These are phyloP conservation scores for Gavialis gangeticus DNA, from an alignment of 2,113 vertebrate species.

Conservation along the genomic window DNA sequence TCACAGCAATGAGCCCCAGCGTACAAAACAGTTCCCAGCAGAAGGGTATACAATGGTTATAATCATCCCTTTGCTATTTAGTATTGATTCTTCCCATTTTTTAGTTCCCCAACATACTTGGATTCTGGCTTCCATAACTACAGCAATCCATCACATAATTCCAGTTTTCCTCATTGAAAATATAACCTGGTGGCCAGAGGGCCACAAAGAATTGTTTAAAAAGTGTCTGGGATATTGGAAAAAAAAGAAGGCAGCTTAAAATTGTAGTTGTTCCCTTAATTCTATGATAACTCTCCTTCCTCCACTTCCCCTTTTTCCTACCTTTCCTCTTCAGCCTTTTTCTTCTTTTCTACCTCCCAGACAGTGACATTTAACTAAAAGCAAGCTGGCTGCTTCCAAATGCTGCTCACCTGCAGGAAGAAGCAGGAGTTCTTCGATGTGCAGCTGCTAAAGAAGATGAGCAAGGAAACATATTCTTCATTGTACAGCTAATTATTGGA, in stretches of 20 bases:
- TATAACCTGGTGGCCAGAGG: neutral
- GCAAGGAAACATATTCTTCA: neutral
- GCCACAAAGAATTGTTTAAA: neutral
- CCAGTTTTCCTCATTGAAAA: neutral
- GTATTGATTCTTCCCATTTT: neutral
- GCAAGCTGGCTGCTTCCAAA: neutral
- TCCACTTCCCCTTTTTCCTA: neutral
- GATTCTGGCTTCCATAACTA: neutral
- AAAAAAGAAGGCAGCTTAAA: neutral
- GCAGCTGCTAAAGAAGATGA: neutral
- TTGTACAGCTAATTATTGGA: neutral
- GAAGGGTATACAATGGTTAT: neutral
- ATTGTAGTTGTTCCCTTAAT: neutral
- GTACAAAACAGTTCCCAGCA: neutral
- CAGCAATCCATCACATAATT: neutral
- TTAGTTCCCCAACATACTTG: neutral
- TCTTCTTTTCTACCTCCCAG: rapidly evolving
- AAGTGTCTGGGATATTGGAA: neutral
- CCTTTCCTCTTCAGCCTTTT: neutral
- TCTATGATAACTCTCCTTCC: neutral
- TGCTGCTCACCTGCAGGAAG: neutral
- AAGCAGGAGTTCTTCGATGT: neutral
- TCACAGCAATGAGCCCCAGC: neutral
- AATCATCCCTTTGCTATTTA: neutral
- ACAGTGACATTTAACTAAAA: rapidly evolving